Conservation (phyloP, 2,113 vertebrate genomes). For the Tupaia tana region DNA sequence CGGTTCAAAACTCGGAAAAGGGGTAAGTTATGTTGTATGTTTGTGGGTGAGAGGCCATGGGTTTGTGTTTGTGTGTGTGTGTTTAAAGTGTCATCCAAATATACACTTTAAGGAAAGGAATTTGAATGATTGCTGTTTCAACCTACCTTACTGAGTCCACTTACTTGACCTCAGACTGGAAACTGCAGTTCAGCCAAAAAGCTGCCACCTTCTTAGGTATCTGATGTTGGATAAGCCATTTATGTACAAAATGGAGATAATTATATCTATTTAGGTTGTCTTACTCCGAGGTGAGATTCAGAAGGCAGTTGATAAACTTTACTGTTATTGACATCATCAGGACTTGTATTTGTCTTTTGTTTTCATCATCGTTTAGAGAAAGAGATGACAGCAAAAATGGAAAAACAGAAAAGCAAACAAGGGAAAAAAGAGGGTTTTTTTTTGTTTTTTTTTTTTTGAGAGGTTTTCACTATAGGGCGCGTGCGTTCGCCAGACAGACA, state of each 20-base stretch:
- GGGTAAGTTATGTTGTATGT: conserved; percentile 88
- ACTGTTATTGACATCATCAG: background rate
- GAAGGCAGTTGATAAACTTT: background rate
- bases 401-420: background rate
- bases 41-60: background rate
- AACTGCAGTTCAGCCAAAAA: background rate
- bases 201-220: background rate
- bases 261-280: background rate
- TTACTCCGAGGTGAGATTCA: background rate
- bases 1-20: conserved; percentile 98
- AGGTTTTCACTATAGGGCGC: too few species aligned
- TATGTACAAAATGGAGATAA: background rate
- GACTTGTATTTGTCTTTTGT: background rate
- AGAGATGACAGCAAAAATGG: background rate
- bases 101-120: background rate
- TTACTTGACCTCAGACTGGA: background rate
- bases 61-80: background rate
- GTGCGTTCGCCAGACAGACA: too few species aligned
- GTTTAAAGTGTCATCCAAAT: background rate
- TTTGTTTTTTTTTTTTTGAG: background rate
- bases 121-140: background rate
- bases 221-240: background rate
- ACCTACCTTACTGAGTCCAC: background rate
- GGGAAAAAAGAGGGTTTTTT: too few species aligned
- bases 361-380: conserved; percentile 29